These are phyloP conservation scores for Esox lucius DNA, from an alignment of 2,797 vertebrate species.

Conservation along the genomic window DNA sequence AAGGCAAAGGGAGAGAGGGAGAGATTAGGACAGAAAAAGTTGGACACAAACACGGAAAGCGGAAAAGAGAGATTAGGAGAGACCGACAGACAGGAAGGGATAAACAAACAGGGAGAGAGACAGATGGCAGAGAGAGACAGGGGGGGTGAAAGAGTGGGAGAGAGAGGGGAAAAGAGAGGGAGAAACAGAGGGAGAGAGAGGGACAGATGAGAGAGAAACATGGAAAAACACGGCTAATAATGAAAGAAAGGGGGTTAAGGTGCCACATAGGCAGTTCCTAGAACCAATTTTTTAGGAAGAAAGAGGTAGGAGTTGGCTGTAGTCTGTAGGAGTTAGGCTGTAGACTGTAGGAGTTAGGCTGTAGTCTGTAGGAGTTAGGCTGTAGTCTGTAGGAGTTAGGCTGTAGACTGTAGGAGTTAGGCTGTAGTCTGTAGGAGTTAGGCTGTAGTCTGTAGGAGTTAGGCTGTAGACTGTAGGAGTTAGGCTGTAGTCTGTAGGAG, in stretches of 20 bases:
- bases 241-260: constrained; percentile 28
- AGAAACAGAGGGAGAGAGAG: not conserved
- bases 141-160: not conserved
- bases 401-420: no score
- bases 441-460: no score
- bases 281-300: constrained; percentile 30
- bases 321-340: no score
- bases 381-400: no score
- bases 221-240: constrained; percentile 38
- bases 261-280: constrained; percentile 69
- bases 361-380: no score
- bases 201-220: not conserved
- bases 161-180: not conserved
- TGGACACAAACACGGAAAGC: not conserved
- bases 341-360: no score
- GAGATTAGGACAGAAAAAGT: not conserved
- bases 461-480: no score
- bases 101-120: no score
- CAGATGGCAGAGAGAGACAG: not conserved
- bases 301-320: constrained; percentile 14
- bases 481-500: no score
- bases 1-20: not conserved
- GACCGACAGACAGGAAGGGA: not conserved
- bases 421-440: no score
- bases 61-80: constrained; percentile 13